A percentile compares a stretch with the other conserved stretches of the same genome.
phyloP scores from a whole-genome alignment of 2,797 vertebrate species.

The Mormyrus proboscirostris region DNA sequence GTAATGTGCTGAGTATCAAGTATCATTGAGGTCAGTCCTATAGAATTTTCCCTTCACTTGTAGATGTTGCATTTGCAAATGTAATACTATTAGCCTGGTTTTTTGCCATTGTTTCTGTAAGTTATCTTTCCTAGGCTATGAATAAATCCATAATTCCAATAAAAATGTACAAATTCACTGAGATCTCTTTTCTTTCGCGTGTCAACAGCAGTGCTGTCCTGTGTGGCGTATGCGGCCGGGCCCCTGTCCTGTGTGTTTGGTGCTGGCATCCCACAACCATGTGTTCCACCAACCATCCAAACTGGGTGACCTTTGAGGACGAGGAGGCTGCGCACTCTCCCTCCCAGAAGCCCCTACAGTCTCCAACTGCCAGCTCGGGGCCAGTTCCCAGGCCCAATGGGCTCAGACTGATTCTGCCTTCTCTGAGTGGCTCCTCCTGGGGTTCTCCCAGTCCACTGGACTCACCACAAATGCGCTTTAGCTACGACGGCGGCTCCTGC shows the following conservation, averaged over 20 bases:
- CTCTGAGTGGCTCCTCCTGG: constrained; percentile 66
- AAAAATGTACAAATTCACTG: neutral
- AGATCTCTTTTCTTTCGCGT: neutral
- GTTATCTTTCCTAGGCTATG: neutral
- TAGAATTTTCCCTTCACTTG: neutral
- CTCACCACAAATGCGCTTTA: constrained; percentile 71
- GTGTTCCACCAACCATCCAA: constrained; percentile 86
- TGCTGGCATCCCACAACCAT: constrained; percentile 53
- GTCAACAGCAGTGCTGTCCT: neutral
- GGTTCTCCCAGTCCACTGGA: constrained; percentile 67
- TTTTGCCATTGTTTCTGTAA: neutral
- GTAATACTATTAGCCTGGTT: neutral
- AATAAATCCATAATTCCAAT: neutral
- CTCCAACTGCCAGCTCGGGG: constrained; percentile 51
- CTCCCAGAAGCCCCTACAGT: constrained; percentile 61
- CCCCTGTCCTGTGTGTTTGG: neutral
- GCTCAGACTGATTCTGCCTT: constrained; percentile 75
- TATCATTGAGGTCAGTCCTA: neutral
- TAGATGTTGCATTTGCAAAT: neutral
- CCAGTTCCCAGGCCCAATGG: constrained; percentile 76
- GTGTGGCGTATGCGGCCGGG: neutral
- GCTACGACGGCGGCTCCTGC: constrained; percentile 67
- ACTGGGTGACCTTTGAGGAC: constrained; percentile 97
- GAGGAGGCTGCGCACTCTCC: constrained; percentile 69
- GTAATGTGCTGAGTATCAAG: neutral